Conservation (phyloP, 2,113 vertebrate genomes). For the Laticauda colubrina region DNA sequence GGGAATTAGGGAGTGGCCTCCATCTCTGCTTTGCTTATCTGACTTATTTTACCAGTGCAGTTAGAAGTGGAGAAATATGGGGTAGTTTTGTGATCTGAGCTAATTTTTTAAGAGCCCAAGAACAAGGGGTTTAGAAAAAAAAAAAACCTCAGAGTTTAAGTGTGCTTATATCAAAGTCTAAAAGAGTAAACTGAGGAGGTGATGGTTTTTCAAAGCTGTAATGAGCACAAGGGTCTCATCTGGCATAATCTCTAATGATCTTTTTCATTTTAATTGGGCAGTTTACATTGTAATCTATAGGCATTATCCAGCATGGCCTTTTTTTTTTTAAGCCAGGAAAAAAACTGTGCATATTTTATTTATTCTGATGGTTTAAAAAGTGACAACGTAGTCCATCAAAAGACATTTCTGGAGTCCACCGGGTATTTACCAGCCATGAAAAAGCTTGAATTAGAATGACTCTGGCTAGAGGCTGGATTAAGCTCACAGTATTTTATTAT, state of each 20-base stretch:
- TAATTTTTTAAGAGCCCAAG: conserved; percentile 6
- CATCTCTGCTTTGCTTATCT: conserved; percentile 49
- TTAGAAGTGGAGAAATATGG: conserved; percentile 4
- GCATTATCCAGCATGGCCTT: conserved; percentile 6
- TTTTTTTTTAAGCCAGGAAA: conserved; percentile 17
- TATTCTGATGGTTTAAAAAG: conserved; percentile 3
- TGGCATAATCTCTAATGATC: conserved; percentile 56
- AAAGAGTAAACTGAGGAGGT: conserved; percentile 36
- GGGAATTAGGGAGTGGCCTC: conserved; percentile 78
- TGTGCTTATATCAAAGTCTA: background rate
- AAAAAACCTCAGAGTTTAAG: background rate
- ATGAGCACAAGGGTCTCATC: conserved; percentile 52
- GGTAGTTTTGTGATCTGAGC: conserved; percentile 15
- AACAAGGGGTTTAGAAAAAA: background rate
- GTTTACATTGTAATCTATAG: conserved; percentile 45
- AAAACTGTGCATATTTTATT: conserved; percentile 19
- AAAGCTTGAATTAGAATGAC: conserved; percentile 63
- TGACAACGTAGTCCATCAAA: conserved; percentile 19
- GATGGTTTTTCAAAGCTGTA: conserved; percentile 20
- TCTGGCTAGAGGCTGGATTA: conserved; percentile 38
- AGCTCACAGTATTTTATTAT: background rate
- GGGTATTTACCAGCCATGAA: conserved; percentile 44
- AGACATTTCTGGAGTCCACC: conserved; percentile 37
- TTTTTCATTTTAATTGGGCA: conserved; percentile 60
- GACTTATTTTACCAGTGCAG: conserved; percentile 59